Base-by-base conservation (phyloP, 2,797 vertebrate genomes). In the Darevskia nairensis region DNA sequence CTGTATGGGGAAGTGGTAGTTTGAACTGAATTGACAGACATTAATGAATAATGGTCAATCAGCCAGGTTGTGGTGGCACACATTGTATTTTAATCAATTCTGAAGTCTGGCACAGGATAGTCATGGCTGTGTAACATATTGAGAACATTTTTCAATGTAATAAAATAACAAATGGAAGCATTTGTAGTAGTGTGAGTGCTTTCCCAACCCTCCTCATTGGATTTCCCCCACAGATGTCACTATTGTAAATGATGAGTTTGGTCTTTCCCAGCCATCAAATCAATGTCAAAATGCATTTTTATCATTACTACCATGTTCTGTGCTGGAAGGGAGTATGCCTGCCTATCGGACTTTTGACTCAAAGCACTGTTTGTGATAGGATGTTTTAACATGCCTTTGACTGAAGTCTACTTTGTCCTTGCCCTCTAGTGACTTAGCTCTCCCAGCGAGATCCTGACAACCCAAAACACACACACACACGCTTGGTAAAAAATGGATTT, bases 201-300 rank as follows among this genome's bases (percentile, higher is more conserved):
- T 32, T 15, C n/a, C 17, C 29, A 32, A 35, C 72, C 41, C 19
- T 74, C 23, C 71, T 85, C 87, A 59, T 23, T 94, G 86, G n/a
- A 35, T 0, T 0, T 46, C 1, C 91, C 23, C 90, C 89, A 78
- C 76, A 78, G 71, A 90, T 92, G 93, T 94, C 80, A 66, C 81
- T 91, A 27, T 25, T 61, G 8, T 86, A 93, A 87, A 68, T 86
- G 85, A 93, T 89, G 29, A 89, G 90, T n/a, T 85, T 55, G 80
- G 85, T 86, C 83, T 91, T 91, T 92, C 32, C 86, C 15, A 89
- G 88, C 87, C 64, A 86, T 91, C 90, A 93, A 87, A 91, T 88
- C 86, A 0, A 0, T 88, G 82, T 89, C 91, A 95, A 89, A 93
- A 93, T 86, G 80, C 83, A 88, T 91, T 93, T 95, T 89, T 89